Percentiles rank a stretch among this genome's conserved stretches.
These are phyloP conservation scores for Nysson spinosus DNA, from an alignment of 2,888 invertebrate genomes.

Conservation along the genomic window DNA sequence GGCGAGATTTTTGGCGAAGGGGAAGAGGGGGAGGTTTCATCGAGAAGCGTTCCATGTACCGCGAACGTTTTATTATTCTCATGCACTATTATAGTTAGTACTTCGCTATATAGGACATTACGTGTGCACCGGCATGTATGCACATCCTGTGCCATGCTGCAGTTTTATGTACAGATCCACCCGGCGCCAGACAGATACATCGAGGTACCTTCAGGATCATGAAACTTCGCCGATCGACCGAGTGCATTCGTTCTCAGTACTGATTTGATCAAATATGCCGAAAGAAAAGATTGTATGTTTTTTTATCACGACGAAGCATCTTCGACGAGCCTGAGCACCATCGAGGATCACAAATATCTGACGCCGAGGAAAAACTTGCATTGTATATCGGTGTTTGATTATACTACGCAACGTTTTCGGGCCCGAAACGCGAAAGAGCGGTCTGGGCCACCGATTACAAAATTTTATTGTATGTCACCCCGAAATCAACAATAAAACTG, in stretches of 20 bases:
- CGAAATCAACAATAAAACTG: conserved; percentile 73
- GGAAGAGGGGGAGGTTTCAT: conserved; percentile 50
- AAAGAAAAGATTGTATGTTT: too few relatives aligned
- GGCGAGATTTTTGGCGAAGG: conserved; percentile 54
- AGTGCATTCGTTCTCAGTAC: neutral
- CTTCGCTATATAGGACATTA: conserved; percentile 62
- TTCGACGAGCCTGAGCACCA: conserved; percentile 36
- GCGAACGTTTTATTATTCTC: conserved; percentile 58
- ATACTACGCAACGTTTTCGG: conserved; percentile 74
- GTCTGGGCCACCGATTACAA: conserved; percentile 67
- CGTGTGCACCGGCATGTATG: conserved; percentile 63
- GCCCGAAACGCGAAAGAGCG: conserved; percentile 65
- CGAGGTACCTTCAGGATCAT: conserved; percentile 38
- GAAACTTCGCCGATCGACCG: conserved; percentile 7
- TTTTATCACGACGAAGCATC: too few relatives aligned
- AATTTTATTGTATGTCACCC: conserved; percentile 74
- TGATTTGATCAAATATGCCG: too few relatives aligned
- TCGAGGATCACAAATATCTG: conserved; percentile 48
- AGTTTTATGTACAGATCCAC: conserved; percentile 55
- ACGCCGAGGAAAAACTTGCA: conserved; percentile 61
- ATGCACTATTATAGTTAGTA: conserved; percentile 61
- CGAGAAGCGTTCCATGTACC: conserved; percentile 42
- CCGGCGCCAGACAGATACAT: conserved; percentile 29
- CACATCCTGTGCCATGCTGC: conserved; percentile 64
- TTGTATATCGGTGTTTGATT: conserved; percentile 72